Conservation (phyloP, 2,888 invertebrate genomes). For the Octonoba sinensis region DNA sequence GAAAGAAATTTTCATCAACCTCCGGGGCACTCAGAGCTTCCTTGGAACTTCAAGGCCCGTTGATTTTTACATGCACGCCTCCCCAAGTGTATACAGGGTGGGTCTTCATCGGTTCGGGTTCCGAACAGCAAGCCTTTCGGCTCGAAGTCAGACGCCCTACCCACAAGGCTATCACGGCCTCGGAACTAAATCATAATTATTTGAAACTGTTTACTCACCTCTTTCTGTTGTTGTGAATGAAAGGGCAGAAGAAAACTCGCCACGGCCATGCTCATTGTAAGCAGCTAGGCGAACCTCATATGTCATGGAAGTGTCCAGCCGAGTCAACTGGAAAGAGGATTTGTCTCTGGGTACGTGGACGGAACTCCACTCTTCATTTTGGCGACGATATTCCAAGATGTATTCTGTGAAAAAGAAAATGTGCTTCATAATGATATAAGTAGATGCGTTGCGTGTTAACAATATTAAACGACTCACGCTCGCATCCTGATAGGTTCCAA, state of each 20-base stretch:
- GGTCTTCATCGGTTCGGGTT: no score
- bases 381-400: slow-evolving; percentile 55
- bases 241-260: slow-evolving; percentile 68
- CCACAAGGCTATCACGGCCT: no score
- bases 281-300: slow-evolving; percentile 70
- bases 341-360: slow-evolving; percentile 59
- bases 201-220: slow-evolving; percentile 65
- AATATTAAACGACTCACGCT: neutral
- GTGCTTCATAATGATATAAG: neutral
- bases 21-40: no score
- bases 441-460: neutral
- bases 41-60: no score
- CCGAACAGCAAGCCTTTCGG: no score
- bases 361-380: slow-evolving; percentile 51
- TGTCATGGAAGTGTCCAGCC: slow-evolving; percentile 66
- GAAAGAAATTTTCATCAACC: no score
- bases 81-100: no score
- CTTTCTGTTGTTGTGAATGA: slow-evolving; percentile 69
- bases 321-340: slow-evolving; percentile 47
- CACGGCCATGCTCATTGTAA: slow-evolving; percentile 70
- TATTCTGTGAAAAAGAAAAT: slow-evolving; percentile 43
- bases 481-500: no score
- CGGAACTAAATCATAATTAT: no score
- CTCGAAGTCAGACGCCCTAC: no score
- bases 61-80: no score